These are phyloP conservation scores for Globia sparganii DNA, from an alignment of 2,888 invertebrate genomes.

Conservation along the genomic window DNA sequence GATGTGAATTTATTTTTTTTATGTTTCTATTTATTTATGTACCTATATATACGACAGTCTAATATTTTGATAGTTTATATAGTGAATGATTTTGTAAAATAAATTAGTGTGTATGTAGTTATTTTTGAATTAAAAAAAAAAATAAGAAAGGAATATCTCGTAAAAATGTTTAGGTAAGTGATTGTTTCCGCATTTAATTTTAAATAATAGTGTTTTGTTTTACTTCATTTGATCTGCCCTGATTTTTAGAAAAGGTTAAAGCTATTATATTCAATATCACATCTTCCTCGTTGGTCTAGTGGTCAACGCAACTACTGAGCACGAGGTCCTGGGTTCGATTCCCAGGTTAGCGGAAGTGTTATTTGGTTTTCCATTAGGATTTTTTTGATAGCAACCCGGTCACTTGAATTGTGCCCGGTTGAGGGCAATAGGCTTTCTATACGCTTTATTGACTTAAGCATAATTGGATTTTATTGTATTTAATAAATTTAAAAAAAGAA, in stretches of 20 bases:
- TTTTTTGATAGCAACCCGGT: background rate
- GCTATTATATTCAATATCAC: background rate
- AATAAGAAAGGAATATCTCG: background rate
- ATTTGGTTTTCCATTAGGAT: background rate
- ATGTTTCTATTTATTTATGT: background rate
- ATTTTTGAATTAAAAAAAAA: background rate
- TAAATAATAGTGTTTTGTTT: background rate
- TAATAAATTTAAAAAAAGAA: no score
- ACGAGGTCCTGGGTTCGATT: background rate
- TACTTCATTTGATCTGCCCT: background rate
- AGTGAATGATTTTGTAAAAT: no score
- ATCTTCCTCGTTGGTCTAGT: background rate
- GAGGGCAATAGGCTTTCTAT: background rate
- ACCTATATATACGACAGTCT: no score
- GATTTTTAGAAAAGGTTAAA: no score
- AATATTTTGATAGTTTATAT: background rate
- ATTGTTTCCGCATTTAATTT: background rate
- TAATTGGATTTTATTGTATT: no score
- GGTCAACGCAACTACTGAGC: background rate
- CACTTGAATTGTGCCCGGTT: background rate
- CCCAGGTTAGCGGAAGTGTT: background rate
- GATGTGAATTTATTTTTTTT: no score
- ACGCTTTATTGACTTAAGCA: no score
- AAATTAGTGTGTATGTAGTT: no score
- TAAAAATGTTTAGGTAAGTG: slow-evolving; percentile 26